phyloP scores from a whole-genome alignment of 2,113 vertebrate genomes.

The Oryzias melastigma region DNA sequence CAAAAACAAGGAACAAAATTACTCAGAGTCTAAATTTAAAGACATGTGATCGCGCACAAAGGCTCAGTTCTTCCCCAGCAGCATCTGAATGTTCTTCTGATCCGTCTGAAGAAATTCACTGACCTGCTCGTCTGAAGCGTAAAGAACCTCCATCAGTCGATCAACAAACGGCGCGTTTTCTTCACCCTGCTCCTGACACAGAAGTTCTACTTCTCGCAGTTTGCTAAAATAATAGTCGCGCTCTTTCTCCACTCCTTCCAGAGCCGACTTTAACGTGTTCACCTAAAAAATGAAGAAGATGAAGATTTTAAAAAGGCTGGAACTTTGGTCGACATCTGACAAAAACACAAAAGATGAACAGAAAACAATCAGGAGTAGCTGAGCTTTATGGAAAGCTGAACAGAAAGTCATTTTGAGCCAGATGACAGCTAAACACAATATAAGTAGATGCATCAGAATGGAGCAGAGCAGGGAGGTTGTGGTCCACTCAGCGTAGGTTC shows the following conservation, averaged over 20 bases:
- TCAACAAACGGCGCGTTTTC: slow-evolving; percentile 91
- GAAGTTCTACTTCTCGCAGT: slow-evolving; percentile 94
- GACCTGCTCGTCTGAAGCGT: slow-evolving; percentile 93
- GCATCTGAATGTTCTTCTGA: not conserved
- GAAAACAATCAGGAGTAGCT: too few relatives aligned
- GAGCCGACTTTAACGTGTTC: slow-evolving; percentile 93
- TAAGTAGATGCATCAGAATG: too few relatives aligned
- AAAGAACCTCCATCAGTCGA: slow-evolving; percentile 94
- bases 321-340: too few relatives aligned
- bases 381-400: too few relatives aligned
- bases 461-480: too few relatives aligned
- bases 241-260: slow-evolving; percentile 98
- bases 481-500: too few relatives aligned
- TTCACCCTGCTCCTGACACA: slow-evolving; percentile 94
- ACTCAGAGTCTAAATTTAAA: slow-evolving; percentile 3
- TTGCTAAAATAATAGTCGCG: slow-evolving; percentile 99
- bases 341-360: too few relatives aligned
- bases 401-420: too few relatives aligned
- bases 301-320: not conserved
- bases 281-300: slow-evolving; percentile 71
- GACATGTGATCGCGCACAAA: slow-evolving; percentile 25
- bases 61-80: slow-evolving; percentile 13
- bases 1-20: not conserved
- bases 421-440: too few relatives aligned
- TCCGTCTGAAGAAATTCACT: slow-evolving; percentile 32